Conservation (phyloP, 1,140 invertebrate species). For the Drosophila azteca region DNA sequence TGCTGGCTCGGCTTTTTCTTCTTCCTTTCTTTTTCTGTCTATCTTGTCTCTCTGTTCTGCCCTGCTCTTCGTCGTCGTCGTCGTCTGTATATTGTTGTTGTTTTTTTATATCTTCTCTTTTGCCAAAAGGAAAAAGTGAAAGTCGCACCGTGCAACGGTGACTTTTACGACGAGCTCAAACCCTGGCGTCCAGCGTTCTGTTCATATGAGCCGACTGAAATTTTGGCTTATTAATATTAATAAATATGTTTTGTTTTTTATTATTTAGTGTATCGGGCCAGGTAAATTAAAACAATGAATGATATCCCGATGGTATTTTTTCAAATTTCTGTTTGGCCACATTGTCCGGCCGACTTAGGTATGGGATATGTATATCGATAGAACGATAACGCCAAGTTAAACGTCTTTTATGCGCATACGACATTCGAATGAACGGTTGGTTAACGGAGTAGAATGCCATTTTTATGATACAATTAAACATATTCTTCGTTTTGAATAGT, state of each 20-base stretch:
- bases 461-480: no score
- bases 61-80: conserved; percentile 12
- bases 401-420: no score
- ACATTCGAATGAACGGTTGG: no score
- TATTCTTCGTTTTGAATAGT: conserved; percentile 14
- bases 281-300: conserved; percentile 46
- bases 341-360: no score
- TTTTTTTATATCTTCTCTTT: conserved; percentile 31
- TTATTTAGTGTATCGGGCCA: conserved; percentile 31
- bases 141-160: conserved; percentile 20
- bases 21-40: not conserved
- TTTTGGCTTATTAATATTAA: not conserved
- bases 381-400: no score
- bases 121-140: conserved; percentile 43
- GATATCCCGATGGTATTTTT: conserved; percentile 7
- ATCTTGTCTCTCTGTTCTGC: not conserved
- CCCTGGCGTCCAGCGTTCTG: not conserved
- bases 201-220: not conserved
- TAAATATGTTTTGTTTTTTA: conserved; percentile 8
- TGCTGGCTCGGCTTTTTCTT: conserved; percentile 35
- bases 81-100: conserved; percentile 30
- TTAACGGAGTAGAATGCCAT: no score
- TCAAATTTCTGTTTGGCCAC: no score
- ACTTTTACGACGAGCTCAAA: not conserved
- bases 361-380: no score